Percentiles rank a stretch among this genome's conserved stretches.
Conservation (phyloP, 2,113 vertebrate genomes). For the Pantherophis guttatus region DNA sequence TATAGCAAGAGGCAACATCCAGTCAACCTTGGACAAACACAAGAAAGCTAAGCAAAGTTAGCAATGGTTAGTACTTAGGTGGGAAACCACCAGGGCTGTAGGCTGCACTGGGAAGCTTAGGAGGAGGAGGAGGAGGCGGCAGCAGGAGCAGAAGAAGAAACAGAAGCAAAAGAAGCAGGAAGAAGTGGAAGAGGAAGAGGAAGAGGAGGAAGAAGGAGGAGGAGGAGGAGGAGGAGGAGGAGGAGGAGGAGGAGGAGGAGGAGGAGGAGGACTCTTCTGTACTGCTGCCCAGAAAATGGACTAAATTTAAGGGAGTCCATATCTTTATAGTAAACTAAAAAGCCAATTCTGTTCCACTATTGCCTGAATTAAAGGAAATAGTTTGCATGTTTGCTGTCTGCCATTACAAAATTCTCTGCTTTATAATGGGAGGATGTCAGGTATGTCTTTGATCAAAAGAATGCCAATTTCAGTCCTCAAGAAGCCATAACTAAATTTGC, state of each 20-base stretch:
- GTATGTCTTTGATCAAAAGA: not conserved
- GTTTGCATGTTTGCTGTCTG: not conserved
- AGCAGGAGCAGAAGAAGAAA: too few relatives aligned
- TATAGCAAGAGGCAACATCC: not conserved
- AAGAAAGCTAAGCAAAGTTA: not conserved
- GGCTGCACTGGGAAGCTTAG: not conserved
- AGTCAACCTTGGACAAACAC: not conserved
- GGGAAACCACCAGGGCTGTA: not conserved
- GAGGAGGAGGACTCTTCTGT: not conserved
- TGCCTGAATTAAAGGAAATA: not conserved
- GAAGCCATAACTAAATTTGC: not conserved
- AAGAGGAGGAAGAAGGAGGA: too few relatives aligned
- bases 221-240: too few relatives aligned
- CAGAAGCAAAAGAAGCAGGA: too few relatives aligned
- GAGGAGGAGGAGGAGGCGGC: too few relatives aligned
- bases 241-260: too few relatives aligned
- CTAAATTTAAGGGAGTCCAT: not conserved
- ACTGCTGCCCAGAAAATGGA: not conserved
- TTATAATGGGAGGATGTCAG: not conserved
- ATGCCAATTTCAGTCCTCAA: not conserved
- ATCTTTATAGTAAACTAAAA: not conserved
- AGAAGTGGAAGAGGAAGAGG: too few relatives aligned
- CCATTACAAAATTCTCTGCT: not conserved
- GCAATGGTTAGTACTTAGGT: not conserved
- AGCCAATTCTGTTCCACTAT: not conserved